These are phyloP conservation scores for Stegodyphus mimosarum DNA, from an alignment of 1,140 invertebrate genomes.

Conservation along the genomic window DNA sequence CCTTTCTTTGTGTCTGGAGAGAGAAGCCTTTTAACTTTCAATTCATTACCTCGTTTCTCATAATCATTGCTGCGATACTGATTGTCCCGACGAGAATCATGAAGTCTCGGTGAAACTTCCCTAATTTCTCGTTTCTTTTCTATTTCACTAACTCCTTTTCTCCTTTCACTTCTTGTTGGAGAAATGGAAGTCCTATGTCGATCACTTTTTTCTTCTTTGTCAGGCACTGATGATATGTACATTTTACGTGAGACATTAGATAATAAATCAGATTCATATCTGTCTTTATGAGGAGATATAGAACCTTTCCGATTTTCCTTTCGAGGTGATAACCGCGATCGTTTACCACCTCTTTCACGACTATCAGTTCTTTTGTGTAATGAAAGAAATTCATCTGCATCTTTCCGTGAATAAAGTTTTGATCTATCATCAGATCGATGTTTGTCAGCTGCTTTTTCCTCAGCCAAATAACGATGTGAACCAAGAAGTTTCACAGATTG, in stretches of 20 bases:
- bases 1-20: conserved; percentile 31
- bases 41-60: conserved; percentile 26
- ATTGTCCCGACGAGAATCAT: conserved; percentile 33
- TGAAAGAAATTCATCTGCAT: conserved; percentile 11
- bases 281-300: conserved; percentile 35
- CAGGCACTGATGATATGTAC: background rate
- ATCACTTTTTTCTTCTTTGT: conserved; percentile 43
- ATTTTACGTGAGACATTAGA: background rate
- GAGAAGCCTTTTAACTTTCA: conserved; percentile 18
- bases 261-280: conserved; percentile 17
- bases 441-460: conserved; percentile 8
- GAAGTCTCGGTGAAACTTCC: conserved; percentile 25
- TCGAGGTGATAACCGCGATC: conserved; percentile 14
- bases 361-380: conserved; percentile 22
- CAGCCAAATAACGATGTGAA: conserved; percentile 13
- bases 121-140: conserved; percentile 34
- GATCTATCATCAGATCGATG: conserved; percentile 7
- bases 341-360: conserved; percentile 16
- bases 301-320: conserved; percentile 23
- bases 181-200: conserved; percentile 13
- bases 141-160: conserved; percentile 9
- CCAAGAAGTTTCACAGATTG: conserved; percentile 21
- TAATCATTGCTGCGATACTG: conserved; percentile 29
- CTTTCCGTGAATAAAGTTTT: conserved; percentile 12
- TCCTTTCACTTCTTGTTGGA: conserved; percentile 27